Evolutionary conservation across 1,140 invertebrate genomes (phyloP).

Genomic region (Dryas iulia): DNA sequence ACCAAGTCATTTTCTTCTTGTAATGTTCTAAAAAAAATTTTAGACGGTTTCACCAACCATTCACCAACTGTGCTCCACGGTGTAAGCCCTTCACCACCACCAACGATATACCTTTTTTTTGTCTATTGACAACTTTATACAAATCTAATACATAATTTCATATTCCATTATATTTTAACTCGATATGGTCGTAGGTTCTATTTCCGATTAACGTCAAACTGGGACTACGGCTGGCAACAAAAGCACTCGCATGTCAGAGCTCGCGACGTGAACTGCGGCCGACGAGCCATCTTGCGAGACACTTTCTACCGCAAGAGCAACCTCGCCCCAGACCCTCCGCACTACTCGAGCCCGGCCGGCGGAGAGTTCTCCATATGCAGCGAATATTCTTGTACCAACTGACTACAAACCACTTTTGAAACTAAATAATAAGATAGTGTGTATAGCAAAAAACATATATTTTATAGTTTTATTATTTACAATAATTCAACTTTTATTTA

Average conservation of each 20-base stretch:
- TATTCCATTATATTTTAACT: no score
- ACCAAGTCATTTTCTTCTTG: no score
- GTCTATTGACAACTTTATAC: no score
- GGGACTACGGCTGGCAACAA: conserved; percentile 75
- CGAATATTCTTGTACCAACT: conserved; percentile 60
- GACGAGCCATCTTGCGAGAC: conserved; percentile 58
- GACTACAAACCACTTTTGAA: not conserved
- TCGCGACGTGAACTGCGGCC: conserved; percentile 58
- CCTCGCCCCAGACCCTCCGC: conserved; percentile 57
- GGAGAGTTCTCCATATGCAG: conserved; percentile 62
- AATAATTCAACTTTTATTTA: conserved; percentile 80
- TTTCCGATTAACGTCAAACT: conserved; percentile 56
- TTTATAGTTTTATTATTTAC: conserved; percentile 78
- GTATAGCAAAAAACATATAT: conserved; percentile 78
- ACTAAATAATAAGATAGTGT: conserved; percentile 37
- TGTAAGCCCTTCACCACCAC: no score
- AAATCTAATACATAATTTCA: no score
- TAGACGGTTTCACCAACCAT: no score
- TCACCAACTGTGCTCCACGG: no score
- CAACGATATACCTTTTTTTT: no score
- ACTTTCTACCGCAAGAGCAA: conserved; percentile 72
- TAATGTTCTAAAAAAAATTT: no score
- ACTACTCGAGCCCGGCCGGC: conserved; percentile 57
- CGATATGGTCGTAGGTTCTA: conserved; percentile 52
- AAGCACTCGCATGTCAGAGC: conserved; percentile 42